phyloP scores from a whole-genome alignment of 2,888 invertebrate genomes.

The Drosophila demipolita region DNA sequence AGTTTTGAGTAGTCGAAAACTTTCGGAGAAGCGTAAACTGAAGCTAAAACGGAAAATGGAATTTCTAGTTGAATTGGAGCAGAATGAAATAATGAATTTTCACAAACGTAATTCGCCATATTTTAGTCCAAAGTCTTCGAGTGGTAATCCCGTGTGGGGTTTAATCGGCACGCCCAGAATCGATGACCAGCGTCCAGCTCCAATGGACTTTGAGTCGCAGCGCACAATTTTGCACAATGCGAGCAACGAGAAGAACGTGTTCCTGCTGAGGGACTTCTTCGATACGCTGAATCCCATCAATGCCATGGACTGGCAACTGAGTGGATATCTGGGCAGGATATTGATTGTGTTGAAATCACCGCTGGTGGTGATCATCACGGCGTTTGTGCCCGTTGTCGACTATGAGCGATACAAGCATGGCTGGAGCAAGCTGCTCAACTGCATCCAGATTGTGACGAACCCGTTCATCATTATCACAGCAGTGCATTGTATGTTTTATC shows the following conservation, averaged over 20 bases:
- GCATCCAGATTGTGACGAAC: conserved; percentile 62
- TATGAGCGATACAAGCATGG: conserved; percentile 73
- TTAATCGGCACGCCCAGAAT: background rate
- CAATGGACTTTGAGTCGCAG: conserved; percentile 16
- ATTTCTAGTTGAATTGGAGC: conserved; percentile 9
- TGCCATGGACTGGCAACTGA: conserved; percentile 49
- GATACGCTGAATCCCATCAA: conserved; percentile 62
- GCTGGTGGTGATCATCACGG: conserved; percentile 33
- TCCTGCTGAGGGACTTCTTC: conserved; percentile 58
- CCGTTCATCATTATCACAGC: conserved; percentile 50
- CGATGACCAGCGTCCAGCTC: background rate
- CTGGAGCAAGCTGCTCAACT: conserved; percentile 80
- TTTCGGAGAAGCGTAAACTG: background rate
- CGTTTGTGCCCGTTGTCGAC: conserved; percentile 71
- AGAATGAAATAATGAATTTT: conserved; percentile 33
- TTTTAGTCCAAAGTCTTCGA: background rate
- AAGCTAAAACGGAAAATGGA: background rate
- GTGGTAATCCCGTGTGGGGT: background rate
- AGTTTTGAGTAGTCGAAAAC: background rate
- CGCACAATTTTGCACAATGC: conserved; percentile 23
- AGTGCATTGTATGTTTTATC: conserved; percentile 51
- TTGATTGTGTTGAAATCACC: conserved; percentile 50
- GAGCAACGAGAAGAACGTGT: conserved; percentile 23
- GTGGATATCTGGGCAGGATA: conserved; percentile 5
- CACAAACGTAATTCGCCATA: background rate